phyloP scores from a whole-genome alignment of 2,113 vertebrate species.

The Oryzias javanicus region DNA sequence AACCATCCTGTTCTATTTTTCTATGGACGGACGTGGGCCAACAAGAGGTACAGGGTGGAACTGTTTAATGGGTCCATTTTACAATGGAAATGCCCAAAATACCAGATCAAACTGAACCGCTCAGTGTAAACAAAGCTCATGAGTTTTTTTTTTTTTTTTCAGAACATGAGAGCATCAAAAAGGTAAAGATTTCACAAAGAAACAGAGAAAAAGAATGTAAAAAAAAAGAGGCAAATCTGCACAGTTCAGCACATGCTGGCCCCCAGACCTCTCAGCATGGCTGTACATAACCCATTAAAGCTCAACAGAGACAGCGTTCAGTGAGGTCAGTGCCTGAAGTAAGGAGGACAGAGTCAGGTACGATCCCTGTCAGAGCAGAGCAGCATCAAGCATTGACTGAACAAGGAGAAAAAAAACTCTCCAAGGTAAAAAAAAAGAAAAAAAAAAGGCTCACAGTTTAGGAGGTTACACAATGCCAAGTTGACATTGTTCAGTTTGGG shows the following conservation, averaged over 20 bases:
- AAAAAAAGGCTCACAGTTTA: constrained; percentile 1
- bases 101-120: too few species aligned
- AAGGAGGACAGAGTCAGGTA: constrained; percentile 7
- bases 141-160: neutral
- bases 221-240: neutral
- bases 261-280: constrained; percentile 1
- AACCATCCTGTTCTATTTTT: too few species aligned
- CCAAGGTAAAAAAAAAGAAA: constrained; percentile 17
- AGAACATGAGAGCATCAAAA: neutral
- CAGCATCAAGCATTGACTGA: constrained; percentile 6
- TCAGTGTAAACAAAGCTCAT: too few species aligned
- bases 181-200: neutral
- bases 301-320: constrained; percentile 4
- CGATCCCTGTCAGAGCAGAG: constrained; percentile 9
- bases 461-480: constrained; percentile 9
- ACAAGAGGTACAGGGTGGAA: too few species aligned
- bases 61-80: too few species aligned
- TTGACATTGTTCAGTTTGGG: neutral
- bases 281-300: constrained; percentile 20
- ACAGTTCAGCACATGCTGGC: constrained; percentile 13
- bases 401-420: constrained; percentile 22
- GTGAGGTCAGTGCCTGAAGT: constrained; percentile 22
- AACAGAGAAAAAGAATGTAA: constrained; percentile 1
- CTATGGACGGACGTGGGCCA: too few species aligned
- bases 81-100: too few species aligned